Evolutionary conservation across 2,113 vertebrate genomes (phyloP).

Genomic region (Hyperopisus bebe): DNA sequence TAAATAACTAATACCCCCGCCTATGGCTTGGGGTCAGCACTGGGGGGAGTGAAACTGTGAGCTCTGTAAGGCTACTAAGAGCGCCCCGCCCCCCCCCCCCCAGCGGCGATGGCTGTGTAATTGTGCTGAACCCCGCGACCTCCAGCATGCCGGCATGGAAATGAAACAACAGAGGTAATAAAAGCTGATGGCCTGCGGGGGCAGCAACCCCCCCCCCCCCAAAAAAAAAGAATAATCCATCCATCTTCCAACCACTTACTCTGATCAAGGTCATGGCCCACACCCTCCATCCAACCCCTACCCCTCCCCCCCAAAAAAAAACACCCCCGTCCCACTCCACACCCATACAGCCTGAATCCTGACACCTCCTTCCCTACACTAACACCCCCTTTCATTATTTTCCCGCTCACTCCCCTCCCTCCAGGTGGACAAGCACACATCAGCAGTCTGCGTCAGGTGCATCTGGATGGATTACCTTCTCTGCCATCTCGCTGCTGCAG

Average conservation of each 20-base stretch:
- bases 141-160: not conserved
- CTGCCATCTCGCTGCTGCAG: too few species aligned
- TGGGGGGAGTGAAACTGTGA: not conserved
- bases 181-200: slow-evolving; percentile 5
- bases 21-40: not conserved
- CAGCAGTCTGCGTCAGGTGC: too few species aligned
- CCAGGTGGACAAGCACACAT: not conserved
- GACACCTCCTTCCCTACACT: not conserved
- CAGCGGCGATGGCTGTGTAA: not conserved
- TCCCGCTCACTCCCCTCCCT: not conserved
- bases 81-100: not conserved
- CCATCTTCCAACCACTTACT: too few species aligned
- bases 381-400: not conserved
- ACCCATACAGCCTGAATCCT: not conserved
- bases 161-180: slow-evolving; percentile 6
- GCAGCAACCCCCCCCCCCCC: not conserved
- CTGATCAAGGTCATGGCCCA: too few species aligned
- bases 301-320: not conserved
- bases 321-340: not conserved
- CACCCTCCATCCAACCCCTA: too few species aligned
- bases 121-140: not conserved
- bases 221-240: too few species aligned
- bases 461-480: too few species aligned
- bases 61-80: not conserved
- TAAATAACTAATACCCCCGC: not conserved